Evolutionary conservation across 2,888 invertebrate species (phyloP).

Genomic region (Germaria angustata): DNA sequence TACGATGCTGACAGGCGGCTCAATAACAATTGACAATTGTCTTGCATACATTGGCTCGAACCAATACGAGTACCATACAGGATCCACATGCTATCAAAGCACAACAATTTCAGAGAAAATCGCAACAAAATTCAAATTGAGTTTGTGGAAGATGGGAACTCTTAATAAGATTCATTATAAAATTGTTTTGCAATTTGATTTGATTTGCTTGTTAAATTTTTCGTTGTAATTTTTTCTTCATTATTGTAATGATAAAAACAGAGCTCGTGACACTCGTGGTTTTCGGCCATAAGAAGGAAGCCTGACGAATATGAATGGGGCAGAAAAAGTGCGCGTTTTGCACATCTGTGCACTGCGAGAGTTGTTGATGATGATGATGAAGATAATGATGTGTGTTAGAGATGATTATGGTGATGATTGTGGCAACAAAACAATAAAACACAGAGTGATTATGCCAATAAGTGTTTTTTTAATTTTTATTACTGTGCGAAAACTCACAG

Average conservation of each 20-base stretch:
- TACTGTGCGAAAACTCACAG: not conserved
- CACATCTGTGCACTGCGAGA: slow-evolving; percentile 37
- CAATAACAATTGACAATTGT: slow-evolving; percentile 11
- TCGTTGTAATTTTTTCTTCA: not conserved
- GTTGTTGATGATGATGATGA: slow-evolving; percentile 1
- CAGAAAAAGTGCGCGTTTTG: slow-evolving; percentile 39
- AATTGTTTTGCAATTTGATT: slow-evolving; percentile 57
- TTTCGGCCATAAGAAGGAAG: slow-evolving; percentile 6
- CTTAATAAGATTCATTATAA: slow-evolving; percentile 24
- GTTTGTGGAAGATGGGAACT: slow-evolving; percentile 10
- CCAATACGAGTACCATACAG: not conserved
- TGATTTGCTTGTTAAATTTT: slow-evolving; percentile 55
- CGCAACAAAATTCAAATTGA: not conserved
- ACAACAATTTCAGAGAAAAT: not conserved
- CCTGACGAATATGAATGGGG: not conserved
- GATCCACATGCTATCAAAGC: not conserved
- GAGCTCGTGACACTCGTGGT: slow-evolving; percentile 51
- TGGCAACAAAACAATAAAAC: slow-evolving; percentile 19
- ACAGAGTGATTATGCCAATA: slow-evolving; percentile 44
- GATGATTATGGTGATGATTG: slow-evolving; percentile 27
- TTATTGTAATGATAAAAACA: slow-evolving; percentile 44
- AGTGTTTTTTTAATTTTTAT: slow-evolving; percentile 3
- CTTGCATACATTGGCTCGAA: not conserved
- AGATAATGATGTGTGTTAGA: not conserved
- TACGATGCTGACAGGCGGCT: not conserved